Evolutionary conservation across 2,797 vertebrate genomes (phyloP).

Genomic region (Psittacula derbiana): DNA sequence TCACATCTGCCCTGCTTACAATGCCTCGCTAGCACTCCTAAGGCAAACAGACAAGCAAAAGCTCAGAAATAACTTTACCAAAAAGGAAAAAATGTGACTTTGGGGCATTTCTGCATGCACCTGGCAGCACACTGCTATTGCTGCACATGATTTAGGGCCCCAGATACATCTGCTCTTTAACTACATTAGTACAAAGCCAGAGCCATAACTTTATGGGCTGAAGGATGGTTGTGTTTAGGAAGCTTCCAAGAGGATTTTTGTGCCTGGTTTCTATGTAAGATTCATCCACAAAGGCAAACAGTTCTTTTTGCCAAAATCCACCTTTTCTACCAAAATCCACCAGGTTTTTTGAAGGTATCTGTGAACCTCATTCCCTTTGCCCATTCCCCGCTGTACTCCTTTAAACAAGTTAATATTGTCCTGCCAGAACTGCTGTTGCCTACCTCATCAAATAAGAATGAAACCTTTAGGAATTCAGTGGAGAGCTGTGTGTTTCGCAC

Average conservation of each 20-base stretch:
- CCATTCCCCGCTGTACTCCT: background rate
- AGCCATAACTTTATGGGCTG: background rate
- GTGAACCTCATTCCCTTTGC: background rate
- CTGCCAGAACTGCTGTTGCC: background rate
- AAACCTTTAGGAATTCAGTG: conserved; percentile 16
- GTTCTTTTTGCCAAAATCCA: background rate
- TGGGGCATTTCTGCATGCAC: fast-evolving
- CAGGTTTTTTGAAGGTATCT: background rate
- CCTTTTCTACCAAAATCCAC: background rate
- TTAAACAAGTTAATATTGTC: background rate
- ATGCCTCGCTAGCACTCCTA: background rate
- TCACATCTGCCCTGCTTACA: background rate
- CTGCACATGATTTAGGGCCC: background rate
- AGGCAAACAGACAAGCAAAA: background rate
- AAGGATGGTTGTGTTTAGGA: background rate
- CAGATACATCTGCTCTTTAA: background rate
- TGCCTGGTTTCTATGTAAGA: background rate
- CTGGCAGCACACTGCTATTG: background rate
- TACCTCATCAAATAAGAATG: background rate
- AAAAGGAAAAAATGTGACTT: background rate
- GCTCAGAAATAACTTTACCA: background rate
- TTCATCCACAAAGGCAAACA: background rate
- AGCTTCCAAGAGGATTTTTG: background rate
- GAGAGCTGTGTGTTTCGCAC: background rate
- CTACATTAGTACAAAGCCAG: background rate